Conservation (phyloP, 2,113 vertebrate genomes). For the Eurypyga helias region DNA sequence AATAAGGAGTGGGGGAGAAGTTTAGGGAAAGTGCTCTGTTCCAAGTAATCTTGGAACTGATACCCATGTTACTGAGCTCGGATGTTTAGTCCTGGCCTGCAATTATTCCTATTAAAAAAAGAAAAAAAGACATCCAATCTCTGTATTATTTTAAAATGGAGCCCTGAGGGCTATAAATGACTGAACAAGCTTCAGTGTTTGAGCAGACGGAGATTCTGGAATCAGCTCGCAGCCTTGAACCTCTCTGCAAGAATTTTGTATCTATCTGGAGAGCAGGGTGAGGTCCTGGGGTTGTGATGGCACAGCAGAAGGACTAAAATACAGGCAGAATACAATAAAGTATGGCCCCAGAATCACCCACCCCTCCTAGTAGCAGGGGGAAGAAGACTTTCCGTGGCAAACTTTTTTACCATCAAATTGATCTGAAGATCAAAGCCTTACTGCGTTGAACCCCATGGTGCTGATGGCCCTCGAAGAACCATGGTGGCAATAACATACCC, state of each 20-base stretch:
- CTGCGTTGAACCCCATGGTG: neutral
- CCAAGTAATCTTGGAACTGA: slow-evolving; percentile 57
- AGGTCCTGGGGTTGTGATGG: neutral
- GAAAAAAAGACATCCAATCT: slow-evolving; percentile 3
- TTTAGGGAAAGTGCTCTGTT: slow-evolving; percentile 24
- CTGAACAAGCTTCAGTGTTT: neutral
- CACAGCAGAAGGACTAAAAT: neutral
- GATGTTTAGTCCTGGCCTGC: slow-evolving; percentile 57
- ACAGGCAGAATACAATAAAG: neutral
- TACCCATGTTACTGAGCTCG: slow-evolving; percentile 36
- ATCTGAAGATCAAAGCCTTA: too few species aligned
- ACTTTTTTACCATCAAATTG: too few species aligned
- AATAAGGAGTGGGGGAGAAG: slow-evolving; percentile 79
- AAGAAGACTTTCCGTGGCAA: neutral
- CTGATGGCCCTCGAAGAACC: neutral
- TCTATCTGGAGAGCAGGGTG: neutral
- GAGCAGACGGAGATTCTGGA: slow-evolving; percentile 29
- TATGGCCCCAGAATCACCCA: neutral
- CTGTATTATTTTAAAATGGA: slow-evolving; percentile 46
- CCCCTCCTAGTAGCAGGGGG: neutral
- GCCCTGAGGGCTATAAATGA: slow-evolving; percentile 40
- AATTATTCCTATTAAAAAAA: slow-evolving; percentile 31
- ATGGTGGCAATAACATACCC: neutral
- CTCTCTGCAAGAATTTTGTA: neutral
- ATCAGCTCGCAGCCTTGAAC: neutral